phyloP scores from a whole-genome alignment of 2,113 vertebrate genomes.

The Corythaixoides concolor region DNA sequence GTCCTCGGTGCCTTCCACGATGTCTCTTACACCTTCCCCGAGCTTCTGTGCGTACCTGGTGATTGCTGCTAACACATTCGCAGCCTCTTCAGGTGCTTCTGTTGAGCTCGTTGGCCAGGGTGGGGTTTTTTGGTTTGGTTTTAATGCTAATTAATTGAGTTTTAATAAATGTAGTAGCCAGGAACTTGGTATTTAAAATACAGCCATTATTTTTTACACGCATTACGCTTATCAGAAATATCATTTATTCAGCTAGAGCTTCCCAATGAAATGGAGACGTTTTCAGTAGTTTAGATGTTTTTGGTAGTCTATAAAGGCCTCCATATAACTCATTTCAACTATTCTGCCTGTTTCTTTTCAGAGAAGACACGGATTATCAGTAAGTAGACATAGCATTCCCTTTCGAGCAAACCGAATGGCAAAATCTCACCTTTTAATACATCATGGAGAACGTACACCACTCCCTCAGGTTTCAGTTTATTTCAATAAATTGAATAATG shows the following conservation, averaged over 20 bases:
- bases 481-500: background rate
- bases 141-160: background rate
- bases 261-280: background rate
- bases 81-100: background rate
- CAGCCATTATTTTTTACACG: background rate
- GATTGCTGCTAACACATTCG: background rate
- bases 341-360: background rate
- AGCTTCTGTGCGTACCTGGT: fast-evolving
- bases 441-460: background rate
- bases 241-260: background rate
- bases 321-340: background rate
- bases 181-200: background rate
- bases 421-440: background rate
- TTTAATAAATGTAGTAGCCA: background rate
- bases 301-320: background rate
- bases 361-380: background rate
- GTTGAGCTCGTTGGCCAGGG: background rate
- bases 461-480: background rate
- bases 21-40: no score
- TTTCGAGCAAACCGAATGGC: background rate
- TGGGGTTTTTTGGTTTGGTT: background rate
- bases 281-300: background rate
- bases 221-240: background rate
- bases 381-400: background rate
- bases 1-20: no score